Evolutionary conservation across 2,888 invertebrate genomes (phyloP), one percentile per base, ranked within the genome.

Genomic region (Campoletis raptor): DNA sequence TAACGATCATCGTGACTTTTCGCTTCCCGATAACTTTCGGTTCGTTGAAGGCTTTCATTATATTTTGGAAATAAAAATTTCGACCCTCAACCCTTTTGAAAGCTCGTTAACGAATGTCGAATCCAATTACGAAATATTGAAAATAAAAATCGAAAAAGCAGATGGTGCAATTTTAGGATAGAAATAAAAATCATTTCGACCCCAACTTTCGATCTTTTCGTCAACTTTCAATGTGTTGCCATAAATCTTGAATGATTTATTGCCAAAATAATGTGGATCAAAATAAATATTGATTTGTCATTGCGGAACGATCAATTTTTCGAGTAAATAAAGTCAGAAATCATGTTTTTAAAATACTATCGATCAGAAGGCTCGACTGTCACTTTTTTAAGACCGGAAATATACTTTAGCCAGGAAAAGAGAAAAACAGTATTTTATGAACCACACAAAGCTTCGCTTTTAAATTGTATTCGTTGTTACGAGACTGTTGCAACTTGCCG

Each of bases 351-450:
- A 45, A 30, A 30, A 30, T 70, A 48, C 24, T 0, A 24, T 45
- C 48, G 36, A 70, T 24, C 42, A 18, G 7, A 18, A 7, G 8
- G 70, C 42, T 48, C 18, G 30, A 30, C 15, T 0, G 48, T 12
- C 15, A 21, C 21, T 18, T 45, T 30, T 70, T 45, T 8, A 4
- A 18, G 30, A 52, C 70, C 70, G 70, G 70, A 70, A 48, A 45
- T 48, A 48, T 18, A 18, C 10, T 7, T 67, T n/a, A 21, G 52
- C 18, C n/a, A 36, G 12, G 8, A 37, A 67, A 21, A 36, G 21
- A 45, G 45, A 83, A 85, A 85, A 81, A 72, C 77, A 72, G 66
- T 72, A 67, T 81, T 81, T 77, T 15, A 64, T 66, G 77, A 85
- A 81, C 77, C 57, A 54, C 57, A 54, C 42, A 77, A 72, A 42